Evolutionary conservation across 2,113 vertebrate genomes (phyloP), one percentile per base, ranked within the genome.

Genomic region (Tupaia chinensis): DNA sequence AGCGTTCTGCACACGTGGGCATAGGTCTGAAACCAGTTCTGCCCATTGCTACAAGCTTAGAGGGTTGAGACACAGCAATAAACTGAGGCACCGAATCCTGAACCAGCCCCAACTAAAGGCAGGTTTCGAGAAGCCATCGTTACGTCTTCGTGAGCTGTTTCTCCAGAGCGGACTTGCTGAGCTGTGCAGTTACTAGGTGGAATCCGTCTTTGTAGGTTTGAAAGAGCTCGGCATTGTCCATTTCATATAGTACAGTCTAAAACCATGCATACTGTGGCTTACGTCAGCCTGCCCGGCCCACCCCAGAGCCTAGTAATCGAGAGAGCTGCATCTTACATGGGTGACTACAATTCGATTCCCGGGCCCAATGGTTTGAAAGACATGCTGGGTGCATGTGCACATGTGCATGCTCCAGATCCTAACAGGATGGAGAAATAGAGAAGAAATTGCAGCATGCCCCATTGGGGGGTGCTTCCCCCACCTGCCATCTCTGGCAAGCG

Each of bases 1-100:
- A 12, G 16, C 0, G 0, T 78, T 80, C 87, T 66, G 17, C 17
- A 17, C 25, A 2, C 5, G 0, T 6, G 65, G 34, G 3, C 22
- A 3, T 6, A 2, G 56, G 60, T 58, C 53, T 23, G 5, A 15
- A 29, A 5, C 32, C 32, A 61, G 19, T 23, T 60, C 88, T 32
- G 54, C 44, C 19, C 14, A 1, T 11, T n/a, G 34, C 73, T 25
- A 11, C 13, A 3, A 25, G 5, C 68, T 84, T 8, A 9, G 7
- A 22, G 44, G 66, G 1, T 20, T n/a, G 70, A 77, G 56, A 60
- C 15, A 16, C 19, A 3, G 29, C 8, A 11, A 74, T 32, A 53
- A 85, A 60, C 34, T 0, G 44, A 82, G 32, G 70, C 56, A 7
- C 23, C 0, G 1, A 22, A 9, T 66, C 34, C 3, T 56, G 54